phyloP scores from a whole-genome alignment of 2,113 vertebrate genomes.

The Rhombomys opimus region DNA sequence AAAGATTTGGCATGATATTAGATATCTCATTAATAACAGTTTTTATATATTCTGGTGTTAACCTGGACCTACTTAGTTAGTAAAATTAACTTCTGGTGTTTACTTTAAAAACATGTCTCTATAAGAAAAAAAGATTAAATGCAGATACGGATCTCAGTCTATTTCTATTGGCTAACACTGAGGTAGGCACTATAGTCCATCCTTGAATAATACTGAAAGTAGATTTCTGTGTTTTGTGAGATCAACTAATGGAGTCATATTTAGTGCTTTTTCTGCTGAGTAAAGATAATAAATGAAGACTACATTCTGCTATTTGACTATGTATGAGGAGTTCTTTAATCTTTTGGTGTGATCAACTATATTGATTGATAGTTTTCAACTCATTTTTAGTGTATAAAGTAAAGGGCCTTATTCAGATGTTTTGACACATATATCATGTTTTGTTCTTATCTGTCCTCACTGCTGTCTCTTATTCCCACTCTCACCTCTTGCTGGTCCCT shows the following conservation, averaged over 20 bases:
- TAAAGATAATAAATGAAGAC: neutral
- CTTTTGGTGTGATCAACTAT: neutral
- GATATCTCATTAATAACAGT: neutral
- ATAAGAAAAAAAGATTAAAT: neutral
- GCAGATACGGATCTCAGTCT: neutral
- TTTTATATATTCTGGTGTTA: neutral
- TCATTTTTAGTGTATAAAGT: neutral
- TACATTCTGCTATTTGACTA: neutral
- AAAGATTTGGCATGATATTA: neutral
- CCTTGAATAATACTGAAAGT: neutral
- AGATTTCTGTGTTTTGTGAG: neutral
- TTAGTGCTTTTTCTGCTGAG: neutral
- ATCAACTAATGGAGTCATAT: neutral
- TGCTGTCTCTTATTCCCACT: no score
- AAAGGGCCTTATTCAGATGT: neutral
- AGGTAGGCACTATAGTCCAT: neutral
- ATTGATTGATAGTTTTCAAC: neutral
- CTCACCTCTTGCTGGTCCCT: neutral
- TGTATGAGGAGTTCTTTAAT: constrained; percentile 7
- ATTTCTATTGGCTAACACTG: neutral
- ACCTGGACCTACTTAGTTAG: neutral
- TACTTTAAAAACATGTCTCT: neutral
- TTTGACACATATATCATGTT: neutral
- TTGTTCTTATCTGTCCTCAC: neutral
- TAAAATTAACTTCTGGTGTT: neutral